These are phyloP conservation scores for Chrysolina haemoptera DNA, from an alignment of 2,888 invertebrate genomes.

Conservation along the genomic window DNA sequence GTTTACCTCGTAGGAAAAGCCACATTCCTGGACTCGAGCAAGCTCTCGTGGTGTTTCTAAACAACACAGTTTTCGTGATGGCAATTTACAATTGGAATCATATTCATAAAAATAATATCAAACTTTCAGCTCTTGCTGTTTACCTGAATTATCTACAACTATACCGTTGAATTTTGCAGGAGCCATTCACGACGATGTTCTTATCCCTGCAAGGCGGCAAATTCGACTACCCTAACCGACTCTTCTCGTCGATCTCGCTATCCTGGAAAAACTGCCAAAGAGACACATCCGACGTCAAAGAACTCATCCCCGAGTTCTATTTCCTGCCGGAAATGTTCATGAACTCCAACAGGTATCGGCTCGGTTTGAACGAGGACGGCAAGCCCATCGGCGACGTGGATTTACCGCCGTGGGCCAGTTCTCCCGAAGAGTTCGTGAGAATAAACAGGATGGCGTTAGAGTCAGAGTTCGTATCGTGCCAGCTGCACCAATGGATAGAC, in stretches of 20 bases:
- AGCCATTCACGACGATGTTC: conserved; percentile 99
- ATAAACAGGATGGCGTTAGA: conserved; percentile 99
- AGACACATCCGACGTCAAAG: conserved; percentile 99
- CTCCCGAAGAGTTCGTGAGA: conserved; percentile 97
- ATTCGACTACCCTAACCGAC: conserved; percentile 97
- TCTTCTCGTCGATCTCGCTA: conserved; percentile 94
- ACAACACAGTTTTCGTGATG: too few species aligned
- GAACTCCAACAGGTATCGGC: conserved; percentile 81
- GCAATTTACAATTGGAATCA: too few species aligned
- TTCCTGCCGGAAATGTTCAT: conserved; percentile 99
- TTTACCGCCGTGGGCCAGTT: conserved; percentile 96
- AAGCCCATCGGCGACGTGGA: conserved; percentile 86
- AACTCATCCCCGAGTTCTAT: conserved; percentile 98
- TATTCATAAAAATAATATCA: too few species aligned
- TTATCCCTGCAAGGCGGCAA: conserved; percentile 98
- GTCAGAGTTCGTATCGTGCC: conserved; percentile 99
- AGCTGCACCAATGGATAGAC: conserved; percentile 99
- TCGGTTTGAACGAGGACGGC: conserved; percentile 92
- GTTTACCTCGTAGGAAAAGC: too few species aligned
- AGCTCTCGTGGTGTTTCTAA: too few species aligned
- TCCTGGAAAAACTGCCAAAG: conserved; percentile 99
- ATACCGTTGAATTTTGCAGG: conserved; percentile 73
- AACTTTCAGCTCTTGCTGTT: too few species aligned
- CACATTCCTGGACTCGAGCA: too few species aligned
- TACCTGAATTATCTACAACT: not conserved